Evolutionary conservation across 2,797 vertebrate genomes (phyloP).

Genomic region (Argyrosomus regius): DNA sequence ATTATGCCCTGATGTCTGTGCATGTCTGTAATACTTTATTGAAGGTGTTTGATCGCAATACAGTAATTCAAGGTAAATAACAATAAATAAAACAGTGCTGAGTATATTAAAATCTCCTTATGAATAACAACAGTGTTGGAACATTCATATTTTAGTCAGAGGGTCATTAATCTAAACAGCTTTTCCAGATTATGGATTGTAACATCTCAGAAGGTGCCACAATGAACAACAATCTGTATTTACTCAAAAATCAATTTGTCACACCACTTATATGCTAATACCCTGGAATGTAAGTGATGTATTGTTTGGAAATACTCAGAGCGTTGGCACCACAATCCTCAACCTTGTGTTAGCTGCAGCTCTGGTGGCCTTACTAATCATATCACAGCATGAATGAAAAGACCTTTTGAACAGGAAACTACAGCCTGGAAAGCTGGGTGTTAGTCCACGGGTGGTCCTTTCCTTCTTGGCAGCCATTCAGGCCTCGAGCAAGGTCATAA

Average conservation of each 20-base stretch:
- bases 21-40: too few species aligned
- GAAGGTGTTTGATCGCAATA: too few species aligned
- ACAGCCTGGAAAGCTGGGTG: conserved; percentile 37
- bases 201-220: not conserved
- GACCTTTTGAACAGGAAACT: conserved; percentile 64
- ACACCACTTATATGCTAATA: conserved; percentile 12
- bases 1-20: too few species aligned
- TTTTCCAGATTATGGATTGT: not conserved
- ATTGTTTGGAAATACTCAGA: conserved; percentile 36
- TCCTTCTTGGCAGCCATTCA: conserved; percentile 54
- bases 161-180: not conserved
- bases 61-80: too few species aligned
- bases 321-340: conserved; percentile 22
- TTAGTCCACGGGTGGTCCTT: conserved; percentile 54
- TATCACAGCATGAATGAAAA: conserved; percentile 69
- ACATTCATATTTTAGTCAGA: not conserved
- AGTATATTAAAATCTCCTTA: not conserved
- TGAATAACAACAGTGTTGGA: not conserved
- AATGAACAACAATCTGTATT: conserved; percentile 8
- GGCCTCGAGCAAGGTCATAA: conserved; percentile 55
- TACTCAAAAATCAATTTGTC: not conserved
- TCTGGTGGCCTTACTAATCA: conserved; percentile 61
- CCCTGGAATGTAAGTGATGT: not conserved
- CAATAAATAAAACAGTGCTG: too few species aligned
- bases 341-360: conserved; percentile 28